Conservation (phyloP, 2,888 invertebrate species). For the Lepidochitona cinerea region DNA sequence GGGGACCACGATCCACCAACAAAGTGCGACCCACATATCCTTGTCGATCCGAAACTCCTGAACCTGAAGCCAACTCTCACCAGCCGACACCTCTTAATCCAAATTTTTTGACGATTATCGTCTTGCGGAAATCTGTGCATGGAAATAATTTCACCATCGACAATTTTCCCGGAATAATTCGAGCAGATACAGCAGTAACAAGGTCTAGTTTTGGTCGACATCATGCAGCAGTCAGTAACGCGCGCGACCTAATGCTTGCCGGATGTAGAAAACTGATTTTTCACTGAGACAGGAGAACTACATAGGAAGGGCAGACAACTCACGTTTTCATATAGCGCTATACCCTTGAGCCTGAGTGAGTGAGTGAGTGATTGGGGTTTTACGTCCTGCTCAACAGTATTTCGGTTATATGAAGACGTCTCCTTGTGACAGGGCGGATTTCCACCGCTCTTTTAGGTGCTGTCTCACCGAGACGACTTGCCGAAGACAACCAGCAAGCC, state of each 20-base stretch:
- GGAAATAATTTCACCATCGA: neutral
- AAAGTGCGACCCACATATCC: neutral
- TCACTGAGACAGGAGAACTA: neutral
- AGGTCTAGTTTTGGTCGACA: neutral
- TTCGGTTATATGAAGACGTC: too few relatives aligned
- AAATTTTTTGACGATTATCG: neutral
- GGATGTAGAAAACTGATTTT: neutral
- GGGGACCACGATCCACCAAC: neutral
- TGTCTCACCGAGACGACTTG: too few relatives aligned
- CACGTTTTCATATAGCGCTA: neutral
- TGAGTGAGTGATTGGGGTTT: too few relatives aligned
- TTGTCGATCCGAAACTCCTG: neutral
- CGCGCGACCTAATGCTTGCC: neutral
- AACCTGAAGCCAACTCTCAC: neutral
- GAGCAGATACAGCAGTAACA: neutral
- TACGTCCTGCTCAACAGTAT: too few relatives aligned
- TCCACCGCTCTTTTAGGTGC: too few relatives aligned
- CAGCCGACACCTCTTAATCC: neutral
- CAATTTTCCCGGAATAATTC: neutral
- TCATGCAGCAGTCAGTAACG: neutral
- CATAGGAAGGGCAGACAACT: neutral
- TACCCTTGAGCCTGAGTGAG: too few relatives aligned
- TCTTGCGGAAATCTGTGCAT: neutral
- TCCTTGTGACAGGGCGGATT: too few relatives aligned
- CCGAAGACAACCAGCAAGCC: too few relatives aligned